phyloP scores from a whole-genome alignment of 2,888 invertebrate species.

The Perithous albicinctus region DNA sequence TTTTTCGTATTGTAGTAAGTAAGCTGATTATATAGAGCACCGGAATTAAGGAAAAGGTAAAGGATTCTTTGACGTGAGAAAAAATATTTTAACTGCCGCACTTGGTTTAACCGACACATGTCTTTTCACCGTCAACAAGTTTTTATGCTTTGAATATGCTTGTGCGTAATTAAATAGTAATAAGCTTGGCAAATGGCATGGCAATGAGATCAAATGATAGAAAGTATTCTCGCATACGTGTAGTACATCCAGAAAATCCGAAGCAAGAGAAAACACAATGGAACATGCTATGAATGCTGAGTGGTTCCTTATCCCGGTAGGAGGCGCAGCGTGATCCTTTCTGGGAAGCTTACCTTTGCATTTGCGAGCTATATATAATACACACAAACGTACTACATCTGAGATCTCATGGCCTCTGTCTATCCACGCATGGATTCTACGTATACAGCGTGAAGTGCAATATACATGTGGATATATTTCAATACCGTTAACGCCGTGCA shows the following conservation, averaged over 20 bases:
- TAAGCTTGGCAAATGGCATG: neutral
- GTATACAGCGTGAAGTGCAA: neutral
- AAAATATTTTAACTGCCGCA: too few relatives aligned
- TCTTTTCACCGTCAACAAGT: too few relatives aligned
- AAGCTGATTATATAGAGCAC: too few relatives aligned
- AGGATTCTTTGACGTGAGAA: too few relatives aligned
- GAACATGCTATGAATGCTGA: slow-evolving; percentile 74
- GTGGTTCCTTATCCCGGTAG: slow-evolving; percentile 71
- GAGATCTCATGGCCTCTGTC: neutral
- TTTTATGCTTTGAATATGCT: neutral
- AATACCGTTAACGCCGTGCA: neutral
- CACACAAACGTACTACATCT: slow-evolving; percentile 1
- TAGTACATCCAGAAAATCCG: neutral
- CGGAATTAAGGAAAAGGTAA: too few relatives aligned
- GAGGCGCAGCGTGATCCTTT: slow-evolving; percentile 67
- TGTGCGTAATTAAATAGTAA: neutral
- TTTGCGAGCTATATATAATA: slow-evolving; percentile 62
- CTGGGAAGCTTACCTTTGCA: slow-evolving; percentile 72
- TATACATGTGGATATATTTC: slow-evolving; percentile 1
- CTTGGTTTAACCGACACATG: too few relatives aligned
- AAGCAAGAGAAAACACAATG: slow-evolving; percentile 69
- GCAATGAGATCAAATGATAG: neutral
- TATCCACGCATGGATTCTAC: neutral
- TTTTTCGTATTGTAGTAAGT: neutral
- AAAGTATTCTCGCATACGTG: neutral